A percentile compares a stretch with the other conserved stretches of the same genome.
Evolutionary conservation across 2,888 invertebrate species (phyloP).

Genomic region (Andrena camellia): DNA sequence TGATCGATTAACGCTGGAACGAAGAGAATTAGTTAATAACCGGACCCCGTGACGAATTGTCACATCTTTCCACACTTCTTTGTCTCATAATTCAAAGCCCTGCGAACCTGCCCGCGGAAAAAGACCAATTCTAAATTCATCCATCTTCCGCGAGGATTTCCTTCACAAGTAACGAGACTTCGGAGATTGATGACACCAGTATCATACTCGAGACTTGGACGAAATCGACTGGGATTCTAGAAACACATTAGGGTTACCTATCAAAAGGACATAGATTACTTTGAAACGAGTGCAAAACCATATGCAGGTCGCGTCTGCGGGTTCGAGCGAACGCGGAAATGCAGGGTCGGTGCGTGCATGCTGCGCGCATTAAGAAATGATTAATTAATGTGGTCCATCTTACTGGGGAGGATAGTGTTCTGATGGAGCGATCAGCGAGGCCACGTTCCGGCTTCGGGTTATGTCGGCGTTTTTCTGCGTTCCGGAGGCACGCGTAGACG

Average conservation of each 20-base stretch:
- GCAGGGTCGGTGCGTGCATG: not conserved
- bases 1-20: slow-evolving; percentile 14
- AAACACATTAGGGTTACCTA: not conserved
- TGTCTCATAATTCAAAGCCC: not conserved
- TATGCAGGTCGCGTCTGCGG: not conserved
- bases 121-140: not conserved
- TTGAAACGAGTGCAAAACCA: slow-evolving; percentile 12
- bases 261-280: not conserved
- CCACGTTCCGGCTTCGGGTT: not conserved
- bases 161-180: not conserved
- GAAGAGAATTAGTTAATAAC: not conserved
- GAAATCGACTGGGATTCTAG: not conserved
- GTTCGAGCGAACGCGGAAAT: not conserved
- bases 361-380: not conserved
- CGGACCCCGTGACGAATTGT: not conserved
- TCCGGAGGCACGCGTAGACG: slow-evolving; percentile 24
- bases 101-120: not conserved
- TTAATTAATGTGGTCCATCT: not conserved
- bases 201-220: not conserved
- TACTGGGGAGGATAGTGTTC: not conserved
- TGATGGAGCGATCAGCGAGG: slow-evolving; percentile 17
- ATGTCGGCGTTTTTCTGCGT: slow-evolving; percentile 14
- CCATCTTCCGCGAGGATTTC: not conserved
- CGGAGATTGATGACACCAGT: slow-evolving; percentile 2
- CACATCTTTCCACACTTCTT: not conserved